Conservation (phyloP, 30 jellyfish, hydroid and myxozoan species). For the Turritopsis rubra region DNA sequence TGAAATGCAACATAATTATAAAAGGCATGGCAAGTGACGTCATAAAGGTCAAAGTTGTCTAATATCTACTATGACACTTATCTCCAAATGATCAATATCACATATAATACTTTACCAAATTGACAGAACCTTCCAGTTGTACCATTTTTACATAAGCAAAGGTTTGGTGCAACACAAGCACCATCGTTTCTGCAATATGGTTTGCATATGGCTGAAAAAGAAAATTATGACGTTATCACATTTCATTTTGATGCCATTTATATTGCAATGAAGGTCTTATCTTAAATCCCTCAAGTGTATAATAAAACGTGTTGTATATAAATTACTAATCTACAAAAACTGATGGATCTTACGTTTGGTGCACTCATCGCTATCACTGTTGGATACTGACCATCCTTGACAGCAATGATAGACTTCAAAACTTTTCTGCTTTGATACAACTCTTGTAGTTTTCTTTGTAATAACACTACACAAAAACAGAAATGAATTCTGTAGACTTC, state of each 20-base stretch:
- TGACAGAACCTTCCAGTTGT: conserved; percentile 66
- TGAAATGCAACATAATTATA: background rate
- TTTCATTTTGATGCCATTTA: no score
- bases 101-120: conserved; percentile 39
- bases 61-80: no score
- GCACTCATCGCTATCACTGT: conserved; percentile 53
- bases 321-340: no score
- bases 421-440: conserved; percentile 35
- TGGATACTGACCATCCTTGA: conserved; percentile 65
- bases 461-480: conserved; percentile 27
- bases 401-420: conserved; percentile 67
- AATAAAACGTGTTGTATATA: background rate
- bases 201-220: conserved; percentile 63
- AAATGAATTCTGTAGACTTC: background rate
- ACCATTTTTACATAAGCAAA: conserved; percentile 49
- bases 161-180: conserved; percentile 44
- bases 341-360: conserved; percentile 77
- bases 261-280: background rate
- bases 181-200: conserved; percentile 83
- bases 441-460: conserved; percentile 32
- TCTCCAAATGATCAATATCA: no score
- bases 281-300: background rate
- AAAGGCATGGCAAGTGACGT: no score
- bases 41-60: no score
- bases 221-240: background rate